Evolutionary conservation across 2,113 vertebrate species (phyloP).

Genomic region (Saguinus imperator): DNA sequence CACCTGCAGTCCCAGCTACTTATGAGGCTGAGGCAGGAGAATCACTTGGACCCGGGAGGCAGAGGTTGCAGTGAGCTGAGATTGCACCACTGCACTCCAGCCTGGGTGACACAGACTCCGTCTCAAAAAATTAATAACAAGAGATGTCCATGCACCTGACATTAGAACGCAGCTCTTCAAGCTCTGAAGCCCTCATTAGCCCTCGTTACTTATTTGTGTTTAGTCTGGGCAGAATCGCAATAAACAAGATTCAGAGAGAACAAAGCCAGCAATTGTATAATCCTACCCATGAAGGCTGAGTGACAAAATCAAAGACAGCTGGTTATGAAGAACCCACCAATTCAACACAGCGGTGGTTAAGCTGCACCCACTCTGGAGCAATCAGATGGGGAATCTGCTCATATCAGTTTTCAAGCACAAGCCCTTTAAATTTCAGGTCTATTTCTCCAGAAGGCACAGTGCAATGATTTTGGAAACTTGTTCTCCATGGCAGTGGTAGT

Average conservation of each 20-base stretch:
- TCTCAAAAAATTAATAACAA: background rate
- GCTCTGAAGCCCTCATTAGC: background rate
- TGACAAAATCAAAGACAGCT: constrained; percentile 20
- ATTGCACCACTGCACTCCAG: no score
- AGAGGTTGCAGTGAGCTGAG: no score
- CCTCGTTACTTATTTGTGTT: background rate
- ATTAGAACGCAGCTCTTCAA: background rate
- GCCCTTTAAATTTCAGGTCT: background rate
- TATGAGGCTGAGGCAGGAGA: no score
- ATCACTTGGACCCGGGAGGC: no score
- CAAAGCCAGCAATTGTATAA: background rate
- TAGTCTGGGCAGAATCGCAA: background rate
- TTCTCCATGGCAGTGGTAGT: background rate
- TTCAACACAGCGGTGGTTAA: background rate
- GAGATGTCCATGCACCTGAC: background rate
- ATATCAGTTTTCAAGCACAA: background rate
- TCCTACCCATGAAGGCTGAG: background rate
- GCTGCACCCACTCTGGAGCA: no score
- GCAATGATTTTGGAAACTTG: background rate
- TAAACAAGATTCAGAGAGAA: background rate
- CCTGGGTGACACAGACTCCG: no score
- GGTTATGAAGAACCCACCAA: background rate
- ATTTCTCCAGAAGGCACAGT: background rate
- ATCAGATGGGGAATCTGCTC: background rate
- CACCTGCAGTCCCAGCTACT: no score